Evolutionary conservation across 1,140 invertebrate species (phyloP), one percentile per base, ranked within the genome.

Genomic region (Rhagoletis zephyria): DNA sequence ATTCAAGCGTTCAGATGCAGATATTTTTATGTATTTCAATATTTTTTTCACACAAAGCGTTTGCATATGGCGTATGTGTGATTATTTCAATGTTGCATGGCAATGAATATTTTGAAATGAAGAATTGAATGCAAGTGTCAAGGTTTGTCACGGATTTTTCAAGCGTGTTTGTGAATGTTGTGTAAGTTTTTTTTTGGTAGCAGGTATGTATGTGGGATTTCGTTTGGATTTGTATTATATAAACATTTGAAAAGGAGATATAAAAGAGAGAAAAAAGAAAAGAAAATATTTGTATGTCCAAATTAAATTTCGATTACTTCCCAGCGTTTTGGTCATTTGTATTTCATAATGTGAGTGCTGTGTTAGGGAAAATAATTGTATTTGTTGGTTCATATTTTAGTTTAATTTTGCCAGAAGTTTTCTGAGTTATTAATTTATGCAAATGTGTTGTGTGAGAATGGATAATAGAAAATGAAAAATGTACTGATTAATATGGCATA

Each of bases 221-320:
- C 4, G 10, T 86, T 19, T 10, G 14, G 12, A 45, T 63, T 86
- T 63, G 61, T 48, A 40, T 81, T 56, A 56, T 64, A 64, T 81
- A 81, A 81, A 81, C 74, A 81, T 81, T 65, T 70, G 86, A 60
- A 19, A 67, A 67, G 63, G 86, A 59, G 86, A 60, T 70, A 87
- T 74, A 87, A 60, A 67, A 85, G 87, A 87, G 87, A 87, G 77
- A 85, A 56, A 87, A 85, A 87, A 87, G 87, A 87, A 85, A 87
- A 87, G 85, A 87, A 87, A 87, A 87, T 85, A 87, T 70, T 70
- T 87, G 56, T 70, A 87, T 87, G 65, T 65, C 87, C 87, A 87
- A 87, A 87, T 87, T 87, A 87, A 81, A 81, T 74, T 87, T 85
- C 56, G 64, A 85, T 81, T 63, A 85, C 60, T 87, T 87, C 48